These are phyloP conservation scores for Furnarius figulus DNA, from an alignment of 2,113 vertebrate genomes.

Conservation along the genomic window DNA sequence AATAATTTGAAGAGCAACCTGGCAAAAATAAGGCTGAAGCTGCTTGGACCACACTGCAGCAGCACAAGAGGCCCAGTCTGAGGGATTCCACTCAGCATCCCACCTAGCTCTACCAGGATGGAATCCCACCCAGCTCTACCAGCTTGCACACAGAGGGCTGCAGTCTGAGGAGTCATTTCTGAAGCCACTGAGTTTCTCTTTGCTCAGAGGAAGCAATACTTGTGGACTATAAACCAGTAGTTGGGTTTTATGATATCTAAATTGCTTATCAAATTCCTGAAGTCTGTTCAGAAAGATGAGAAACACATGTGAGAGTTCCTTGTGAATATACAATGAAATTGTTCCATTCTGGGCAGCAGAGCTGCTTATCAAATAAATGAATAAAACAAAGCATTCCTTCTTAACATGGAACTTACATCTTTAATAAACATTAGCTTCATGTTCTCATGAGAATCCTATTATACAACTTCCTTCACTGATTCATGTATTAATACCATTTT, in stretches of 20 bases:
- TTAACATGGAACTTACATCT: constrained; percentile 33
- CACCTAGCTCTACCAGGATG: neutral
- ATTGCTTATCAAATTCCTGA: neutral
- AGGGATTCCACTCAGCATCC: neutral
- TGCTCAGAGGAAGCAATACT: neutral
- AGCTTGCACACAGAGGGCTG: neutral
- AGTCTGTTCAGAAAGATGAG: neutral
- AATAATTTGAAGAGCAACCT: neutral
- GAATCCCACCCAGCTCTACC: neutral
- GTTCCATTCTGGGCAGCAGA: neutral
- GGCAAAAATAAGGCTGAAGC: neutral
- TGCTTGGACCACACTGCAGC: neutral
- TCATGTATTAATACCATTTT: constrained; percentile 64
- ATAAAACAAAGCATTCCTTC: constrained; percentile 54
- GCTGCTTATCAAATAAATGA: constrained; percentile 36
- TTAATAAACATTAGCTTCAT: constrained; percentile 56
- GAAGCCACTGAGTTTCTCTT: neutral
- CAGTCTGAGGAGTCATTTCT: neutral
- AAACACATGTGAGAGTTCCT: neutral
- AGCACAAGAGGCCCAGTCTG: fast-evolving
- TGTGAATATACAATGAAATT: neutral
- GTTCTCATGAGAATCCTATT: constrained; percentile 42
- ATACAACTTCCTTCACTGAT: constrained; percentile 46
- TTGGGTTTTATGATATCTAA: neutral
- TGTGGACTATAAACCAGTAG: neutral